Percentiles rank a stretch among this genome's conserved stretches.
phyloP scores from a whole-genome alignment of 2,888 invertebrate species.

The Sarcophaga carnaria region DNA sequence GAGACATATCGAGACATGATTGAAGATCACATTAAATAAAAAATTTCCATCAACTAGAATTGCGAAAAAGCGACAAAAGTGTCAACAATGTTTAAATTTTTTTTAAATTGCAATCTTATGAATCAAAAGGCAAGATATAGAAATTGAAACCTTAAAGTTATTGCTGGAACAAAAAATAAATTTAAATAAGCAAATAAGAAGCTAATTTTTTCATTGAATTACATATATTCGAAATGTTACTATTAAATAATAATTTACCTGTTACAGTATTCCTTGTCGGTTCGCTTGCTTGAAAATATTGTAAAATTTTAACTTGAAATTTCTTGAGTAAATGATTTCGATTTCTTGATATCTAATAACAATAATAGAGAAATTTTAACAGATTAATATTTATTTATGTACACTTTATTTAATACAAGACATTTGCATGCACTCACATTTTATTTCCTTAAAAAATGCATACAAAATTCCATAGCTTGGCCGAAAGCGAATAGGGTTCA shows the following conservation, averaged over 20 bases:
- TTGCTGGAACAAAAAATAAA: no score
- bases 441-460: slow-evolving; percentile 14
- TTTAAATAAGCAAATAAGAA: no score
- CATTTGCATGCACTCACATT: slow-evolving; percentile 41
- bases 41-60: no score
- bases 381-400: slow-evolving; percentile 31
- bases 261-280: neutral
- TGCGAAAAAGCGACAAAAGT: no score
- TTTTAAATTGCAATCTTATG: no score
- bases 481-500: slow-evolving; percentile 3
- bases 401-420: slow-evolving; percentile 45
- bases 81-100: no score
- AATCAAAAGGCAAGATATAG: no score
- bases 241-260: neutral
- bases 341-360: slow-evolving; percentile 26
- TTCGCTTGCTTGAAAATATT: neutral
- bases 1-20: no score
- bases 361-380: slow-evolving; percentile 6
- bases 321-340: slow-evolving; percentile 9
- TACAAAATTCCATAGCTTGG: slow-evolving; percentile 11
- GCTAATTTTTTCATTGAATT: no score
- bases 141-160: no score
- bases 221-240: no score
- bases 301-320: neutral
- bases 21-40: no score